phyloP scores from a whole-genome alignment of 2,797 vertebrate species.

The Sebastes paucispinis region DNA sequence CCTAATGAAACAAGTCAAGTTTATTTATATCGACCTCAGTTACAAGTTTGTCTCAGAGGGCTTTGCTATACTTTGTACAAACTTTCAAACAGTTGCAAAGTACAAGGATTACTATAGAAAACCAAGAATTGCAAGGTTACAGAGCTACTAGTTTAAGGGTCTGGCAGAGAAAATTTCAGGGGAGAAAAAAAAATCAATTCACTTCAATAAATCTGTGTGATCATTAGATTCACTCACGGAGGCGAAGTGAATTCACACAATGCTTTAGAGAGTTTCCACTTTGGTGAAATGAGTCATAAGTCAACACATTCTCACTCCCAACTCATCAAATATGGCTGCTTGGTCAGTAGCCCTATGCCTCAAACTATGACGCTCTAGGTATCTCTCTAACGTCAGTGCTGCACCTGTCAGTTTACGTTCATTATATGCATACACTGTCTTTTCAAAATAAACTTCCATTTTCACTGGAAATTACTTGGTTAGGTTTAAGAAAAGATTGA shows the following conservation, averaged over 20 bases:
- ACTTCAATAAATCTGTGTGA: background rate
- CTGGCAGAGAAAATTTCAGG: background rate
- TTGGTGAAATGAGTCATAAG: background rate
- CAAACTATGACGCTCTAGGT: too few species aligned
- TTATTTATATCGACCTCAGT: constrained; percentile 27
- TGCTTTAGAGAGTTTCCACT: background rate
- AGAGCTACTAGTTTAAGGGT: background rate
- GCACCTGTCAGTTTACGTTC: too few species aligned
- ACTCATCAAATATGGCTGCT: background rate
- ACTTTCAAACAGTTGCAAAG: background rate
- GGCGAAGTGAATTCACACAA: background rate
- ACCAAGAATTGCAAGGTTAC: background rate
- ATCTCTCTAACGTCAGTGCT: background rate
- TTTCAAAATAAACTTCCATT: background rate
- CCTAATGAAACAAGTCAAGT: constrained; percentile 37
- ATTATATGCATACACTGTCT: background rate
- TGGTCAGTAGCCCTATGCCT: too few species aligned
- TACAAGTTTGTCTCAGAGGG: constrained; percentile 7
- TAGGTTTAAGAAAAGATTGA: background rate
- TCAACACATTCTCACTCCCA: background rate
- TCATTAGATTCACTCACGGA: background rate
- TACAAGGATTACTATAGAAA: background rate
- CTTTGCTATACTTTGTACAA: background rate
- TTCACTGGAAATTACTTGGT: background rate
- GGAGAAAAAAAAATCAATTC: background rate